Evolutionary conservation across 2,888 invertebrate species (phyloP).

Genomic region (Lasioglossum calceatum): DNA sequence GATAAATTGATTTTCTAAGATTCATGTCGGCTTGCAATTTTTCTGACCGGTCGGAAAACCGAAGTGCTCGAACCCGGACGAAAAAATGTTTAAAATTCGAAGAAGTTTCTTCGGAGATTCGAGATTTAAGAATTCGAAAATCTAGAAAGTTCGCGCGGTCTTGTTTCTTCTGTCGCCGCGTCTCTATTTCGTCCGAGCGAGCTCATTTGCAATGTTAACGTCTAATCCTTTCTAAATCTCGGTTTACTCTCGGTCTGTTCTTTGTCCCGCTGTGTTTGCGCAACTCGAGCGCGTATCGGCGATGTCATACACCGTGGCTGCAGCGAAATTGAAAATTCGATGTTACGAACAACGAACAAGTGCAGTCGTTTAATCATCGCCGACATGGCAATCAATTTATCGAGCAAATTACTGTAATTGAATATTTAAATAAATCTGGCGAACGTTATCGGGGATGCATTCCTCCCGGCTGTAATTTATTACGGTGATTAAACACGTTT

Average conservation of each 20-base stretch:
- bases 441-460: not conserved
- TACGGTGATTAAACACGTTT: not conserved
- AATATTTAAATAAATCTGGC: not conserved
- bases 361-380: not conserved
- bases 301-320: not conserved
- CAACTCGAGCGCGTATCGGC: not conserved
- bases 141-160: slow-evolving; percentile 1
- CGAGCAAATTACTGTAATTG: not conserved
- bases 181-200: not conserved
- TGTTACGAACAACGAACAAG: not conserved
- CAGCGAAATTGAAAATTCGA: not conserved
- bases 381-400: not conserved
- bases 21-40: not conserved
- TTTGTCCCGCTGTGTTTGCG: slow-evolving; percentile 1
- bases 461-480: not conserved
- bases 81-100: too few species aligned
- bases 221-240: slow-evolving; percentile 31
- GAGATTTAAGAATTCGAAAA: not conserved
- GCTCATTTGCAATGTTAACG: slow-evolving; percentile 21
- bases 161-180: not conserved
- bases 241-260: slow-evolving; percentile 3
- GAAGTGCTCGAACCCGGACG: not conserved
- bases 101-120: too few species aligned
- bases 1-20: not conserved
- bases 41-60: not conserved